Evolutionary conservation across 2,113 vertebrate species (phyloP), one percentile per base, ranked within the genome.

Genomic region (Nyctereutes procyonoides): DNA sequence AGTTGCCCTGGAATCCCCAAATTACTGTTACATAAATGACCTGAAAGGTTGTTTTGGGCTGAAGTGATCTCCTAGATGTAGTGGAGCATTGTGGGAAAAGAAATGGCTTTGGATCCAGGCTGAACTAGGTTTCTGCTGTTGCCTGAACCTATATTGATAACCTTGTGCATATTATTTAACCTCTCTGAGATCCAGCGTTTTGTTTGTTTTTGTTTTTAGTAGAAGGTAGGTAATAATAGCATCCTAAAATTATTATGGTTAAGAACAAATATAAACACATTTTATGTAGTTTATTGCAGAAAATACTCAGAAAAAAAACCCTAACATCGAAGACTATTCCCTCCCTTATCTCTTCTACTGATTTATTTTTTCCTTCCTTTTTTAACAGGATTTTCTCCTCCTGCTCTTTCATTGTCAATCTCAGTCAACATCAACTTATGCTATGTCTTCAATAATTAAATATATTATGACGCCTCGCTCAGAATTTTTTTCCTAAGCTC

Each of bases 11-110:
- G 51, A 79, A 80, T 74, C n/a, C 13, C 51, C 26, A 84, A 10
- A 30, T 30, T 30, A 19, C 22, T 79, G 26, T 95, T 80, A 80
- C 17, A 19, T 60, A 95, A 97, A 51, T 81, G 38, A 28, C 48
- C 48, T 51, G 22, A 56, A 79, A 93, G 17, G 0, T 30, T 91
- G 26, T 86, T 89, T 96, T 8, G 13, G 7, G 89, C 35, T 80
- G 67, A 95, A 93, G 62, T 86, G 81, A 82, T 38, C 55, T 93
- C n/a, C 79, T 63, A 35, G n/a, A 55, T 71, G 56, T 53, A 82
- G 53, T 17, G 32, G 22, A 26, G 15, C 55, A 48, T 48, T 35
- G 7, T 48, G 26, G 32, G 32, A 35, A 74, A 86, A 58, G 4
- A 89, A 83, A 56, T 0, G 62, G 51, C 8, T 90, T 94, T 69